Percentiles rank a stretch among this genome's conserved stretches.
phyloP scores from a whole-genome alignment of 1,140 invertebrate genomes.

The Drosophila triauraria region DNA sequence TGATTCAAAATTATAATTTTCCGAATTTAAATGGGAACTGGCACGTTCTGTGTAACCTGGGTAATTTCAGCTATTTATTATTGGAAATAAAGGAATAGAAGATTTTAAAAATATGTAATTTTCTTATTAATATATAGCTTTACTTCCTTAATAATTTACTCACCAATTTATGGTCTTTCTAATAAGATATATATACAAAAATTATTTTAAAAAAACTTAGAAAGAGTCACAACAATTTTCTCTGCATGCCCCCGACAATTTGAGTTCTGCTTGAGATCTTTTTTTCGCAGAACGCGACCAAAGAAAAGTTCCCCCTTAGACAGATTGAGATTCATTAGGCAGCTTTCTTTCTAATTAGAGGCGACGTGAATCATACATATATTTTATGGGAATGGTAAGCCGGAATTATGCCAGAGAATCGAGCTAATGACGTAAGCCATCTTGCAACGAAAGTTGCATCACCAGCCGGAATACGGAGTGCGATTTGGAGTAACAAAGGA shows the following conservation, averaged over 20 bases:
- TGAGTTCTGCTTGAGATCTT: constrained; percentile 3
- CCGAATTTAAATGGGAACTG: no score
- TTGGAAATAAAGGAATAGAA: no score
- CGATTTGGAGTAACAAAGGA: constrained; percentile 48
- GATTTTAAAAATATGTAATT: background rate
- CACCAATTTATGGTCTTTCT: no score
- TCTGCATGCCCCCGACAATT: constrained; percentile 1
- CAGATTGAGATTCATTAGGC: constrained; percentile 31
- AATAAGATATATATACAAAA: background rate
- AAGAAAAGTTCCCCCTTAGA: constrained; percentile 19
- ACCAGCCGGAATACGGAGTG: constrained; percentile 6
- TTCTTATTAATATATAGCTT: background rate
- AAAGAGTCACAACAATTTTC: constrained; percentile 1
- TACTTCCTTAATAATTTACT: no score
- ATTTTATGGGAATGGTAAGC: constrained; percentile 23
- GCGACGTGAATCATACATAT: constrained; percentile 43
- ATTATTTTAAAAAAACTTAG: background rate
- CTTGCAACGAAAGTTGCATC: constrained; percentile 64
- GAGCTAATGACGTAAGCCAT: constrained; percentile 60
- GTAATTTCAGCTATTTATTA: no score
- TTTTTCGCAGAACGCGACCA: background rate
- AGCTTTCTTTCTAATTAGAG: constrained; percentile 26
- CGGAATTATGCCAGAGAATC: constrained; percentile 14
- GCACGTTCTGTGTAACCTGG: no score
- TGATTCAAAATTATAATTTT: no score